Percentiles rank a stretch among this genome's conserved stretches.
Evolutionary conservation across 2,888 invertebrate species (phyloP).

Genomic region (Apeira syringaria): DNA sequence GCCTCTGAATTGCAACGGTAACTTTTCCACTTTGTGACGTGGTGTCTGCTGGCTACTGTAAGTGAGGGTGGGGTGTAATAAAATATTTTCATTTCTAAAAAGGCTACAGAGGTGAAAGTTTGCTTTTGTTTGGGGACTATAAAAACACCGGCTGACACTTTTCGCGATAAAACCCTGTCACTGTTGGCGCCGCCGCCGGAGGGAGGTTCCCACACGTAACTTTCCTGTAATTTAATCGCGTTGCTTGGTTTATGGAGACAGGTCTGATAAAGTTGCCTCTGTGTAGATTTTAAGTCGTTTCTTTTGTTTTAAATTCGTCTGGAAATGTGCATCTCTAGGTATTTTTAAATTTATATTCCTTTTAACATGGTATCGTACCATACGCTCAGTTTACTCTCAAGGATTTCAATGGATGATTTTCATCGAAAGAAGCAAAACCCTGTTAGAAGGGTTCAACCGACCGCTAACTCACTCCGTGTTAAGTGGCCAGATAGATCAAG

Average conservation of each 20-base stretch:
- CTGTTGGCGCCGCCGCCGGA: constrained; percentile 58
- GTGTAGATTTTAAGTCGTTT: constrained; percentile 9
- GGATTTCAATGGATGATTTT: too few relatives aligned
- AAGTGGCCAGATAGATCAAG: too few relatives aligned
- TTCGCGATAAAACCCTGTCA: constrained; percentile 71
- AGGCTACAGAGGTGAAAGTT: constrained; percentile 66
- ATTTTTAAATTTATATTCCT: too few relatives aligned
- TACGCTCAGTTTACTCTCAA: too few relatives aligned
- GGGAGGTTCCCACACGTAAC: constrained; percentile 40
- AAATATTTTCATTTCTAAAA: constrained; percentile 66
- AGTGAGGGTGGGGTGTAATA: constrained; percentile 35
- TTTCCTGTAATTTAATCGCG: constrained; percentile 64
- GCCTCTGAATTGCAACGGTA: background rate
- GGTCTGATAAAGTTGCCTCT: constrained; percentile 23
- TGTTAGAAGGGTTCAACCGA: too few relatives aligned
- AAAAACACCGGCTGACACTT: constrained; percentile 71
- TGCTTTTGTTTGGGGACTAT: constrained; percentile 66
- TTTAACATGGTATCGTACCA: too few relatives aligned
- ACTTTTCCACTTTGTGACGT: constrained; percentile 1
- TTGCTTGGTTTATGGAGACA: constrained; percentile 25
- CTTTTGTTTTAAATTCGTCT: constrained; percentile 19
- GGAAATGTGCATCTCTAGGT: constrained; percentile 4
- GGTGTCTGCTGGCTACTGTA: constrained; percentile 21
- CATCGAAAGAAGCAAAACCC: too few relatives aligned
- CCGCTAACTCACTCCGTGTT: too few relatives aligned